Percentiles rank a stretch among this genome's conserved stretches.
phyloP scores from a whole-genome alignment of 2,797 vertebrate genomes.

The Neostethus bicornis region DNA sequence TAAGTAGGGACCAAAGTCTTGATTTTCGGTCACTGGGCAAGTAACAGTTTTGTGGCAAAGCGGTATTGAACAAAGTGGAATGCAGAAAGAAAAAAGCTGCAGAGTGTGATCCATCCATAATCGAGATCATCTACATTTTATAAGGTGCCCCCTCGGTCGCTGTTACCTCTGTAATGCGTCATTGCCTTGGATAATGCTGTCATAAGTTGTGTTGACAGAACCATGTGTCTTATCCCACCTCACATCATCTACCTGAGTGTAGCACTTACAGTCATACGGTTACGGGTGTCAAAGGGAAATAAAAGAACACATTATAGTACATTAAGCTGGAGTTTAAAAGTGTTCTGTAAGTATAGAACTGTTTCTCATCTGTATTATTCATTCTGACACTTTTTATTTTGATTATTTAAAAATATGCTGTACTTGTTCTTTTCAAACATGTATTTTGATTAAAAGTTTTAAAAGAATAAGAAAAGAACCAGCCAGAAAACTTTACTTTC shows the following conservation, averaged over 20 bases:
- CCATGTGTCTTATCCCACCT: constrained; percentile 58
- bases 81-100: constrained; percentile 33
- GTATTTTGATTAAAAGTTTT: no score
- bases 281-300: constrained; percentile 28
- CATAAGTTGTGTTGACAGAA: constrained; percentile 79
- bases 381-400: background rate
- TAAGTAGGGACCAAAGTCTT: constrained; percentile 23
- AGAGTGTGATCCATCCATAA: constrained; percentile 44
- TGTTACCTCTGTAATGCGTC: constrained; percentile 69
- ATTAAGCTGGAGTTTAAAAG: constrained; percentile 63
- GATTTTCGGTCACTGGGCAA: background rate
- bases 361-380: constrained; percentile 22
- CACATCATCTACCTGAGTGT: constrained; percentile 55
- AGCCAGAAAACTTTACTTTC: no score
- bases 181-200: constrained; percentile 79
- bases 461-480: no score
- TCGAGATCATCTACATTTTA: constrained; percentile 61
- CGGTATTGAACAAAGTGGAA: constrained; percentile 13
- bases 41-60: constrained; percentile 15
- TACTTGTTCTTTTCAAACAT: no score
- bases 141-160: constrained; percentile 47
- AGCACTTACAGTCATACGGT: constrained; percentile 51
- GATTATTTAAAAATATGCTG: no score
- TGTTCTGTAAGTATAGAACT: constrained; percentile 38
- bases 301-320: constrained; percentile 64